Conservation (phyloP, 2,113 vertebrate species). For the Scomber colias region DNA sequence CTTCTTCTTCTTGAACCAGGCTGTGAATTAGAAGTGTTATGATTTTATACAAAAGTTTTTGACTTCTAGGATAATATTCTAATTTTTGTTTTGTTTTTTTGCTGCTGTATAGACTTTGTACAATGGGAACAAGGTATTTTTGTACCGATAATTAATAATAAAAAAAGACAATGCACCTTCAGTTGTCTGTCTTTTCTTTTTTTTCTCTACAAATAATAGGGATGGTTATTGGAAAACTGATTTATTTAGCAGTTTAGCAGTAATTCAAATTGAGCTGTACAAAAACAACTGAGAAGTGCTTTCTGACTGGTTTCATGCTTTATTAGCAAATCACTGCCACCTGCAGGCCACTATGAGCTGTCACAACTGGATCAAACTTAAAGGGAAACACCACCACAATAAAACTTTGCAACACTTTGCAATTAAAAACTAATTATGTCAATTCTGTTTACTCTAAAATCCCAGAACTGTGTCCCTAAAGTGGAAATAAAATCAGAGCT, state of each 20-base stretch:
- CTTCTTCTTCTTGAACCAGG: not conserved
- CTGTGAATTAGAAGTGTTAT: conserved; percentile 13
- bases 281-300: too few relatives aligned
- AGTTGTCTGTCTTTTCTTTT: conserved; percentile 17
- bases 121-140: conserved; percentile 45
- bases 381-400: not conserved
- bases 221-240: not conserved
- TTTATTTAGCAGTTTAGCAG: too few relatives aligned
- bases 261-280: too few relatives aligned
- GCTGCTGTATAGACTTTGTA: conserved; percentile 65
- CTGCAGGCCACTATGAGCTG: conserved; percentile 17
- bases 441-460: too few relatives aligned
- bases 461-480: too few relatives aligned
- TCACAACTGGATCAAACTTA: conserved; percentile 6
- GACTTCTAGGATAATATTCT: conserved; percentile 9
- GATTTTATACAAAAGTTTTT: conserved; percentile 33
- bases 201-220: not conserved
- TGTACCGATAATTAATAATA: conserved; percentile 23
- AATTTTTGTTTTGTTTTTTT: conserved; percentile 45
- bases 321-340: not conserved
- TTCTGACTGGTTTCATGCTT: not conserved
- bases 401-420: too few relatives aligned
- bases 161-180: conserved; percentile 24
- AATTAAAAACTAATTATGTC: too few relatives aligned
- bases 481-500: too few relatives aligned